Percentiles rank a stretch among this genome's conserved stretches.
Conservation (phyloP, 2,113 vertebrate genomes). For the Hiodon tergisus region DNA sequence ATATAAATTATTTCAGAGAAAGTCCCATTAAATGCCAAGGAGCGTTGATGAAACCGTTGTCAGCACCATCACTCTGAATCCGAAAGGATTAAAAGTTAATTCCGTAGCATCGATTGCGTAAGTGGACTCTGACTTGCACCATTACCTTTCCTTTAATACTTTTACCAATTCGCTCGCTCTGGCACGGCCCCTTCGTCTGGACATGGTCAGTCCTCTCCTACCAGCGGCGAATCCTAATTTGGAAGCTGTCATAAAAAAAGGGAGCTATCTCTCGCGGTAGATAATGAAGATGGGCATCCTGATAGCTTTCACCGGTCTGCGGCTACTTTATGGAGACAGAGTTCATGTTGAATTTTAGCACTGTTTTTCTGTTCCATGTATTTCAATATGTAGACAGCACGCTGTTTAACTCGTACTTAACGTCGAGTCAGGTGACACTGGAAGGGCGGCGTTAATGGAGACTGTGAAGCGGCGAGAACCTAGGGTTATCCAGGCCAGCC, state of each 20-base stretch:
- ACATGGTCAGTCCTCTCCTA: background rate
- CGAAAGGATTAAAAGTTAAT: constrained; percentile 44
- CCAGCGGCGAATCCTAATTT: constrained; percentile 3
- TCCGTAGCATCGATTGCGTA: constrained; percentile 44
- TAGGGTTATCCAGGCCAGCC: too few relatives aligned
- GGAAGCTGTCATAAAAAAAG: background rate
- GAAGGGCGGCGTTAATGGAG: too few relatives aligned
- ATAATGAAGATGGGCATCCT: background rate
- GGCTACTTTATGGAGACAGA: background rate
- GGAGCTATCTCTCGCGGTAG: background rate
- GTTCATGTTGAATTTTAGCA: background rate
- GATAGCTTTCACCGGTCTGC: background rate
- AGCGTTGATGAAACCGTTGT: constrained; percentile 28
- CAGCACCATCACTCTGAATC: constrained; percentile 35
- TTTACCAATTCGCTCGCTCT: constrained; percentile 2
- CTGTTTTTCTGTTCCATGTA: background rate
- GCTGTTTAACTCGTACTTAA: background rate
- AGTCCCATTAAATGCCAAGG: constrained; percentile 18
- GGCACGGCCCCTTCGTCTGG: background rate
- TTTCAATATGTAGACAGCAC: background rate
- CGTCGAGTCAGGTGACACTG: background rate
- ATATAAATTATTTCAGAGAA: too few relatives aligned
- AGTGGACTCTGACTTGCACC: constrained; percentile 45
- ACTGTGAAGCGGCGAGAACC: too few relatives aligned
- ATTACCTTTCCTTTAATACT: constrained; percentile 44